These are phyloP conservation scores for Andrena haemorrhoa DNA, from an alignment of 2,888 invertebrate genomes.

Conservation along the genomic window DNA sequence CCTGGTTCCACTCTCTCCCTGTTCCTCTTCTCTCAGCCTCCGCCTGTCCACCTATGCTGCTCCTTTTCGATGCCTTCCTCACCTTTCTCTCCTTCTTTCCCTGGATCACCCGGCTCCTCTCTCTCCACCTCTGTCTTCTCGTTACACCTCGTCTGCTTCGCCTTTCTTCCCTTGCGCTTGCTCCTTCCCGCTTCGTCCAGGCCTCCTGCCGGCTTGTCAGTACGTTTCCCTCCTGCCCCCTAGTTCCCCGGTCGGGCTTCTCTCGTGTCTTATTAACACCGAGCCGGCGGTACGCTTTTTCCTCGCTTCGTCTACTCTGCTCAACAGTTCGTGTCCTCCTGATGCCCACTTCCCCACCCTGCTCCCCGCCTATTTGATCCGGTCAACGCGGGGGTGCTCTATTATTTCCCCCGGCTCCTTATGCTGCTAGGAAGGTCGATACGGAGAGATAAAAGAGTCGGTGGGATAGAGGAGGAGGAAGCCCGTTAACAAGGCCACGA, in stretches of 20 bases:
- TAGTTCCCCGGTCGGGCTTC: background rate
- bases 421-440: background rate
- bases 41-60: constrained; percentile 6
- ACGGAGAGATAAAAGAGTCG: constrained; percentile 14
- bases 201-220: background rate
- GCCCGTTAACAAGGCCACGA: constrained; percentile 53
- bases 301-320: background rate
- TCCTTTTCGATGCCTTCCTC: background rate
- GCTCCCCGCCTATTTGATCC: background rate
- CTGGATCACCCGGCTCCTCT: background rate
- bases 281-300: background rate
- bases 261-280: constrained; percentile 21
- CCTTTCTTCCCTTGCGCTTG: constrained; percentile 6
- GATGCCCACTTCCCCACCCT: background rate
- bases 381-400: background rate
- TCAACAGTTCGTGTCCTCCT: background rate
- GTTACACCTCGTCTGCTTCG: constrained; percentile 2
- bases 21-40: constrained; percentile 1
- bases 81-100: constrained; percentile 7
- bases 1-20: background rate
- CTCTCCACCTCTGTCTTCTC: background rate
- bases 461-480: constrained; percentile 38
- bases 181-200: background rate
- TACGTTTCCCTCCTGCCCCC: constrained; percentile 1
- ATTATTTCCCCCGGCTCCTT: background rate